Conservation (phyloP, 2,888 invertebrate genomes). For the Diogma glabrata region DNA sequence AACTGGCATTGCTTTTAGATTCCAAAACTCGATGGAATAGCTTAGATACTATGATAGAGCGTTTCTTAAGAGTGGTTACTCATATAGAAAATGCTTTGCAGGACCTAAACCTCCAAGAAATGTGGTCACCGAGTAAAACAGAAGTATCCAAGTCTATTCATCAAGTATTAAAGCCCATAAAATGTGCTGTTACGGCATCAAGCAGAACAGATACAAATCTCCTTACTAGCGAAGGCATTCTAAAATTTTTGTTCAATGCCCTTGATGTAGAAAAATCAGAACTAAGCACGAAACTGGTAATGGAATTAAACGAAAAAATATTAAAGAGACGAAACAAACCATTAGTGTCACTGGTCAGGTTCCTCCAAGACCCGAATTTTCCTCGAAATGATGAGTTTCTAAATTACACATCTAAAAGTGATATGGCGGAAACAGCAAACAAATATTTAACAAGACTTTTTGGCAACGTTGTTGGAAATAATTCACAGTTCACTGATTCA, state of each 20-base stretch:
- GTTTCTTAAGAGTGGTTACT: background rate
- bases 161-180: background rate
- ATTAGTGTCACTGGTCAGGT: background rate
- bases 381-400: too few relatives aligned
- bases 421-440: too few relatives aligned
- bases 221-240: background rate
- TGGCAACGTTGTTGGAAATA: too few relatives aligned
- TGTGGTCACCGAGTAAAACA: background rate
- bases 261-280: background rate
- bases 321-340: background rate
- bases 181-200: background rate
- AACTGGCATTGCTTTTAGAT: conserved; percentile 8
- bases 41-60: background rate
- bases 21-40: conserved; percentile 1
- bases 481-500: too few relatives aligned
- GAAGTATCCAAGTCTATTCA: background rate
- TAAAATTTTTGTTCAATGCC: conserved; percentile 4
- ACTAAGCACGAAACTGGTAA: background rate
- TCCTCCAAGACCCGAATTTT: background rate
- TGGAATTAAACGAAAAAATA: background rate
- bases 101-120: background rate
- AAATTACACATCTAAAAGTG: too few relatives aligned
- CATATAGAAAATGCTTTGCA: background rate
- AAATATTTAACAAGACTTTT: too few relatives aligned
- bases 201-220: background rate